Evolutionary conservation across 2,113 vertebrate species (phyloP), one percentile per base, ranked within the genome.

Genomic region (Ailurus styani): DNA sequence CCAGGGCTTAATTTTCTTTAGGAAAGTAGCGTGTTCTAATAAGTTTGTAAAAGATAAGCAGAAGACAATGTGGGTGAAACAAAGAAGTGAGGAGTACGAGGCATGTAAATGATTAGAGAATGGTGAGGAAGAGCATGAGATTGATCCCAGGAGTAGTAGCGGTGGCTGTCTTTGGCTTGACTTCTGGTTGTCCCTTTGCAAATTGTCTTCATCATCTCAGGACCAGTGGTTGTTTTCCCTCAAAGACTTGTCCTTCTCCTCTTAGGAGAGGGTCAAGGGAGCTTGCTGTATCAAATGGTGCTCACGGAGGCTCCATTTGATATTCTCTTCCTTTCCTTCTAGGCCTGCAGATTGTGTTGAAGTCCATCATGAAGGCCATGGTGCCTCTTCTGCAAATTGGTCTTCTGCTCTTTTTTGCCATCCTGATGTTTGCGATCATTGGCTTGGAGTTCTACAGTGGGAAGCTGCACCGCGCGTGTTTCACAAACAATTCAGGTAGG

Each of bases 301-400:
- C 68, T 34, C 5, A 18, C 47, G 0, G 9, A 55, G 54, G 9
- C 70, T 60, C 29, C 27, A 0, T 15, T 13, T 42, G 21, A 5
- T 34, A 1, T 27, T 55, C 5, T 90, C 87, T 93, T 11, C 87
- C 52, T 84, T 68, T 75, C 20, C 21, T 72, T 29, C 31, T 88
- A 99, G 99, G 99, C 98, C 98, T 99, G 89, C 99, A 99, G 99
- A 99, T 99, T 11, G 99, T 99, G 83, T 95, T 99, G 97, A 99
- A 99, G 98, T 99, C 99, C 92, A 99, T 99, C 97, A 99, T 99
- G 99, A 99, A 99, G 99, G 99, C 99, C 91, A 99, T 99, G 99
- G 99, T 99, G 85, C 99, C 99, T 82, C 99, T 99, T 66, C 99
- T 99, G 87, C 99, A 99, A 99, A 99, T 99, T 0, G 99, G 99